Percentiles rank a stretch among this genome's conserved stretches.
phyloP scores from a whole-genome alignment of 2,888 invertebrate genomes.

The Xanthorhoe designata region DNA sequence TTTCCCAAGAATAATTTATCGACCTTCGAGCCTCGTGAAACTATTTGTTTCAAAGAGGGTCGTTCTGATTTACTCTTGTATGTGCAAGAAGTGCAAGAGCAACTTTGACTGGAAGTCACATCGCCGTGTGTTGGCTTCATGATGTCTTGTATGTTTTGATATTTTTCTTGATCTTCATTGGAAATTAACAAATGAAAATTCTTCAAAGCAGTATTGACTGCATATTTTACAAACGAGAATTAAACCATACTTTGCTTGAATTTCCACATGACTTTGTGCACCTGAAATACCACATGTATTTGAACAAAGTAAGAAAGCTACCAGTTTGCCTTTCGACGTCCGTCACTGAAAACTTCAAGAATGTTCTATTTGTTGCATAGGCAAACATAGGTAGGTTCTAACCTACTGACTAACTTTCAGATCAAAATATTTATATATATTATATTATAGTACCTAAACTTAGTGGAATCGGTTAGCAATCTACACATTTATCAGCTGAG shows the following conservation, averaged over 20 bases:
- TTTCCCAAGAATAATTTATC: slow-evolving; percentile 59
- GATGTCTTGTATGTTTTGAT: slow-evolving; percentile 48
- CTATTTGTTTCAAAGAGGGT: slow-evolving; percentile 49
- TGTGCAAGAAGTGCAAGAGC: slow-evolving; percentile 60
- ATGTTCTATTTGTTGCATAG: too few species aligned
- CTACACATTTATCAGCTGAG: too few species aligned
- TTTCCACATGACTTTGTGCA: slow-evolving; percentile 44
- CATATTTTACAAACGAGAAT: slow-evolving; percentile 26
- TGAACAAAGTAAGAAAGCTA: not conserved
- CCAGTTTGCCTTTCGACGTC: too few species aligned
- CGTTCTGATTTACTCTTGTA: slow-evolving; percentile 56
- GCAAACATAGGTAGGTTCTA: too few species aligned
- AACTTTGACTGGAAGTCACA: slow-evolving; percentile 47
- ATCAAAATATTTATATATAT: too few species aligned
- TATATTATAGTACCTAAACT: too few species aligned
- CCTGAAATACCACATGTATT: slow-evolving; percentile 36
- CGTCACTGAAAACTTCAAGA: too few species aligned
- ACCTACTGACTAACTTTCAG: too few species aligned
- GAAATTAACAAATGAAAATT: slow-evolving; percentile 34
- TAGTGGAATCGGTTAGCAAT: too few species aligned
- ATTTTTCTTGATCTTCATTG: slow-evolving; percentile 33
- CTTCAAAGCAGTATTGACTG: slow-evolving; percentile 36
- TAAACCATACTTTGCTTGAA: slow-evolving; percentile 38
- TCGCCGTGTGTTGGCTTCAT: slow-evolving; percentile 40
- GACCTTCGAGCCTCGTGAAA: slow-evolving; percentile 54